phyloP scores from a whole-genome alignment of 2,113 vertebrate genomes.

The Steatornis caripensis region DNA sequence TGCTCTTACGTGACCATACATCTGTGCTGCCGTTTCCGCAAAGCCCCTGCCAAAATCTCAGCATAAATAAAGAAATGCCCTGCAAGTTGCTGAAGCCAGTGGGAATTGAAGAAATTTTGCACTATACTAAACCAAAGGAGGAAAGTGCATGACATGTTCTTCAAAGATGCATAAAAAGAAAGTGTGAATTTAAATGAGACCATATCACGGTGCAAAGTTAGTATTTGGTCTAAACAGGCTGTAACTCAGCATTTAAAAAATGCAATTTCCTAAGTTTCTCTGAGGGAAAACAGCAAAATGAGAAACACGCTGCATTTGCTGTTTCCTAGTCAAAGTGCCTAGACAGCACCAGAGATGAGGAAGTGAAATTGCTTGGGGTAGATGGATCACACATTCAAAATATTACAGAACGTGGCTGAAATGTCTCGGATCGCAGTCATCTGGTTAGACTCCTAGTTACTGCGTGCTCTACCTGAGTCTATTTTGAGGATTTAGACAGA shows the following conservation, averaged over 20 bases:
- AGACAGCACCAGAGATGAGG: neutral
- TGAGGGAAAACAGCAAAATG: neutral
- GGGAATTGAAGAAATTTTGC: neutral
- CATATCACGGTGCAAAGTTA: neutral
- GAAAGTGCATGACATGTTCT: accelerated
- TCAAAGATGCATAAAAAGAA: neutral
- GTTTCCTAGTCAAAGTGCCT: neutral
- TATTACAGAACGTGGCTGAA: neutral
- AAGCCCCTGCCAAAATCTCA: neutral
- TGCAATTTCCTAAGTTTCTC: neutral
- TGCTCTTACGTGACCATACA: neutral
- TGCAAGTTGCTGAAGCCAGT: neutral
- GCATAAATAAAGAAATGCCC: neutral
- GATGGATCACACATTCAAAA: neutral
- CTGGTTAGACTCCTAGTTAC: neutral
- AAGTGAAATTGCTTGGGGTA: conserved; percentile 12
- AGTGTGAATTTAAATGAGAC: neutral
- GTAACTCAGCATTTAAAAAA: neutral
- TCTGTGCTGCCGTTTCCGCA: neutral
- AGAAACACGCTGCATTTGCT: neutral
- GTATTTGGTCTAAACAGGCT: neutral
- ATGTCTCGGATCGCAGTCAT: neutral
- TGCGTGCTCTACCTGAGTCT: neutral
- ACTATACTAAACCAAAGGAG: neutral
- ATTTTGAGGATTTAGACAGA: neutral